Base-by-base conservation (phyloP, 37 sponge, comb jelly and placozoan species). In the Cladorhizidae sp. region DNA sequence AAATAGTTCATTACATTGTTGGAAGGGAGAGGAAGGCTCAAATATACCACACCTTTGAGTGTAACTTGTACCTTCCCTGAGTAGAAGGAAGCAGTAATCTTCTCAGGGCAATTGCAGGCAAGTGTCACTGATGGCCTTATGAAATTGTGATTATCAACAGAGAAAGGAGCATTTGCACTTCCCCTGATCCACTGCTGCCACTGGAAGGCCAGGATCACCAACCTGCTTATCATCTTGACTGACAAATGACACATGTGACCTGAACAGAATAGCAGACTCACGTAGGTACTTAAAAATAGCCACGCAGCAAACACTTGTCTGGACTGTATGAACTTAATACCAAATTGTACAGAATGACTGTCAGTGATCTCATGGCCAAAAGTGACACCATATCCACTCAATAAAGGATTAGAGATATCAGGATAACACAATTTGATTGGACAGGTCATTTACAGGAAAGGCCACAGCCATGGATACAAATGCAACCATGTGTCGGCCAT, bases 221-320 rank as follows among this genome's bases (percentile, higher is more conserved):
- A 58, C 59, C 59, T 58, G 6, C 14, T 18, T 14, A 25, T 18
- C 3, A 21, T 58, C 18, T 21, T 58, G 59, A 58, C 59, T 58
- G 26, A 21, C 59, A 58, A 58, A 58, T 58, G 59, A 14, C 59
- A 58, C 59, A 58, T 58, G 59, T 58, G 59, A 58, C 26, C 59
- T 9, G 26, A 6, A 58, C 59, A 26, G 6, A 21, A 58, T 14
- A 58, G 59, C 8, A 58, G 14, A 25, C 20, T 58, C 59, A 58
- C 54, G 59, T 58, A 58, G 59, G 59, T 58, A 58, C 20, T 58
- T 58, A 25, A 58, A 58, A 58, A 58, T 14, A 58, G 59, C 59
- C 14, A 21, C 59, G 14, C 59, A 58, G 59, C 59, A 58, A 18
- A 18, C 26, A 58, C 59, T 58, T 58, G 59, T 21, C 8, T 58